Evolutionary conservation across 1,140 invertebrate genomes (phyloP), one percentile per base, ranked within the genome.

Genomic region (Bombus confusus): DNA sequence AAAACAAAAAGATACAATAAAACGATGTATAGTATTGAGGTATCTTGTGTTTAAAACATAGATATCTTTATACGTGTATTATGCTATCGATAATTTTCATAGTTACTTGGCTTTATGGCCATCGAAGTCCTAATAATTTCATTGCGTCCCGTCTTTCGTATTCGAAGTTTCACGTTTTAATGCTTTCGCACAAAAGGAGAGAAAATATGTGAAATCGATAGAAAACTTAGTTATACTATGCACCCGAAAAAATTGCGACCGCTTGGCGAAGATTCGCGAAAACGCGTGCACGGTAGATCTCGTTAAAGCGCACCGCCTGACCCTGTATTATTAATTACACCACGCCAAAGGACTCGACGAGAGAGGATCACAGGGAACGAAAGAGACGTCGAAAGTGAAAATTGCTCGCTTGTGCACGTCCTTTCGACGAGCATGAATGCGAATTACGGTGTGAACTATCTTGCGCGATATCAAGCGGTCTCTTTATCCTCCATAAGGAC

Each of bases 321-420:
- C 92, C 92, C 86, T 87, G 87, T 91, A 93, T 92, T 89, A 92
- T 93, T 93, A 93, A 93, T 93, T 93, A 87, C 88, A 86, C 91
- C 81, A 86, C 78, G 82, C 80, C 85, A 87, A 90, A 85, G 84
- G 83, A 81, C 78, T 86, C 75, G 86, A 86, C 73, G 87, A 89
- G 87, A 74, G 72, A 79, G 59, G 75, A 76, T 78, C 43, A 41
- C 2, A 66, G 71, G 86, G 74, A 41, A 57, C 87, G 87, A 89
- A 83, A 87, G 84, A 87, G 15, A 18, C 72, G n/a, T 41, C 72
- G 41, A 73, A 74, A 74, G 39, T 75, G 73, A 75, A 86, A 92
- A 90, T 91, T 86, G 85, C 89, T 92, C 90, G 92, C 92, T 93
- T 93, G 91, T 93, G 93, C 92, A 93, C 93, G 93, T 93, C 88